Evolutionary conservation across 2,888 invertebrate genomes (phyloP), one percentile per base, ranked within the genome.

Genomic region (Augiades crinisus): DNA sequence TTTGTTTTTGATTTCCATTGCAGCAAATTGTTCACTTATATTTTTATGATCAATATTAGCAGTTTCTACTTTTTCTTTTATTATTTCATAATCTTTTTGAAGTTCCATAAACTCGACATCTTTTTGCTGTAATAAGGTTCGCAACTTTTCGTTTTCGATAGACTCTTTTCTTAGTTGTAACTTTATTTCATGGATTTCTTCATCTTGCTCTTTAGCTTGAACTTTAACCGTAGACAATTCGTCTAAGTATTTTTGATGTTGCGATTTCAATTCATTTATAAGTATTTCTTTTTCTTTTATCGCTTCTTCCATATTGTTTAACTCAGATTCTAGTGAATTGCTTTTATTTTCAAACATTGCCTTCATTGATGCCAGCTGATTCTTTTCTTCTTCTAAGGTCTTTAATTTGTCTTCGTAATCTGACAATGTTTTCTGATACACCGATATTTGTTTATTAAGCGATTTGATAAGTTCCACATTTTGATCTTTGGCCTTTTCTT

Each of bases 121-220:
- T 62, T 90, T 88, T 55, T 91, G 91, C 45, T 90, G 76, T 56
- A 94, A 76, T 57, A 82, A 90, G 34, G 86, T 86, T 55, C 92
- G 92, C 57, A 94, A 73, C 61, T 92, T 93, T 60, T 94, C 91
- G 54, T 92, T 90, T 54, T 91, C 90, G 43, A 94, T 92, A 0
- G 92, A 90, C 61, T 91, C 90, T 78, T 93, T 84, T 74, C 91
- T 81, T 37, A 92, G 71, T 43, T 90, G 82, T 46, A 92, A 70
- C 59, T 92, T 80, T 37, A 81, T 79, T 87, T 86, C 71, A 59
- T 91, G 88, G 56, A 91, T 90, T 82, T 91, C 88, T 74, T 91
- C 84, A 75, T 92, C 89, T 44, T 91, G 81, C 58, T 90, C 88
- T 72, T 91, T 88, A 43, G 91, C 81, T 73, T 91, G 78, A 5